Percentiles rank a stretch among this genome's conserved stretches.
Conservation (phyloP, 2,888 invertebrate genomes). For the Dendrolimus pini region DNA sequence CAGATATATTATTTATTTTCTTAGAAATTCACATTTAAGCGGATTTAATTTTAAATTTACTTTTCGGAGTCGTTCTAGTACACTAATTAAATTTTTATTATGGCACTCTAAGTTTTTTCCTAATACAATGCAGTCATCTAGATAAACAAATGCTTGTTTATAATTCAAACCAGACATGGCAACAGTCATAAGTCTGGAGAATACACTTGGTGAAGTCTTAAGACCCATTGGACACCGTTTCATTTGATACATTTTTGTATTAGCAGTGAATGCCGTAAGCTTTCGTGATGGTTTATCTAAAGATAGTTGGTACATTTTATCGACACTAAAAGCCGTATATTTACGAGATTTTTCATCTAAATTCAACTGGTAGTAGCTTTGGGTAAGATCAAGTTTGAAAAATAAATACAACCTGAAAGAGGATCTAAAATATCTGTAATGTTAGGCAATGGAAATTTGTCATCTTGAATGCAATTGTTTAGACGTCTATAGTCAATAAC, state of each 20-base stretch:
- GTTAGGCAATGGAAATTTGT: slow-evolving; percentile 12
- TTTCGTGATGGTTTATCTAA: too few relatives aligned
- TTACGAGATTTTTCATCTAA: slow-evolving; percentile 9
- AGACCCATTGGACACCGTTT: slow-evolving; percentile 9
- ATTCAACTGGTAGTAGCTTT: slow-evolving; percentile 10
- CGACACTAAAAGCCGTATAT: slow-evolving; percentile 16
- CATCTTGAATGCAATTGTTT: slow-evolving; percentile 11
- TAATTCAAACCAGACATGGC: slow-evolving; percentile 14
- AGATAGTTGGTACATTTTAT: slow-evolving; percentile 12
- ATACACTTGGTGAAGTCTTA: slow-evolving; percentile 11
- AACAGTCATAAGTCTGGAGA: slow-evolving; percentile 11
- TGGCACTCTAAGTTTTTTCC: slow-evolving; percentile 6
- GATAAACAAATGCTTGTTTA: slow-evolving; percentile 12
- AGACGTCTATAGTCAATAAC: slow-evolving; percentile 15
- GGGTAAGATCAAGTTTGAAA: slow-evolving; percentile 11
- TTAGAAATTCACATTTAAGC: slow-evolving; percentile 6
- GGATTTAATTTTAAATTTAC: slow-evolving; percentile 8
- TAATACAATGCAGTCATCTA: not conserved
- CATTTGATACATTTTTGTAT: slow-evolving; percentile 8
- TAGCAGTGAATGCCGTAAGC: slow-evolving; percentile 1
- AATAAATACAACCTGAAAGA: slow-evolving; percentile 12
- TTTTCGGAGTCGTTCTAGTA: slow-evolving; percentile 5
- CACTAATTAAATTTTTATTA: not conserved
- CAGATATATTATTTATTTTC: slow-evolving; percentile 5
- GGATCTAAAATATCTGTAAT: slow-evolving; percentile 11